These are phyloP conservation scores for Hyperopisus bebe DNA, from an alignment of 2,113 vertebrate species.

Conservation along the genomic window DNA sequence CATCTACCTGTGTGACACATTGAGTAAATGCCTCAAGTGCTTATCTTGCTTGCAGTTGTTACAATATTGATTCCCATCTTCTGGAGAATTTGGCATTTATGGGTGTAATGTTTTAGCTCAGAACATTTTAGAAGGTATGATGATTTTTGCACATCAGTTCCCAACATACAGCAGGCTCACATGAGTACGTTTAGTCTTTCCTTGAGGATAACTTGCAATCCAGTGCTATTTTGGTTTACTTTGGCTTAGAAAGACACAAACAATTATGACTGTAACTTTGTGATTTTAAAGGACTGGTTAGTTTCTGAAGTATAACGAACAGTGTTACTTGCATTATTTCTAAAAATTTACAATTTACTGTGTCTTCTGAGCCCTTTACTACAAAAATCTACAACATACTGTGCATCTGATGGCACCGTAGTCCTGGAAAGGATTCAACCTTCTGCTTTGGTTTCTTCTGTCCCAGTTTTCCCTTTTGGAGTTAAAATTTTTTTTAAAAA, in stretches of 20 bases:
- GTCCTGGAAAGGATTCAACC: not conserved
- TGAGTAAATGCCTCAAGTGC: not conserved
- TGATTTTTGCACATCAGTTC: not conserved
- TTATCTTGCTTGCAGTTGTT: not conserved
- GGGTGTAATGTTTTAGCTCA: not conserved
- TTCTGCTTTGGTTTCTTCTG: not conserved
- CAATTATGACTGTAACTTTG: not conserved
- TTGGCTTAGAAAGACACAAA: not conserved
- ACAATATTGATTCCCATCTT: not conserved
- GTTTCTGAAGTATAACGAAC: not conserved
- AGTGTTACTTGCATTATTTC: not conserved
- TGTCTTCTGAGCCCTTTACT: not conserved
- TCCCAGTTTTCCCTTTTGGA: not conserved
- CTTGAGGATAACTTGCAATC: not conserved
- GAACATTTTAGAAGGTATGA: not conserved
- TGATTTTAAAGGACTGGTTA: not conserved
- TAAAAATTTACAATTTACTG: not conserved
- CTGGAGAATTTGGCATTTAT: not conserved
- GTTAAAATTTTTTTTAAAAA: not conserved
- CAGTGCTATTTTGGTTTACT: not conserved
- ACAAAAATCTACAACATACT: not conserved
- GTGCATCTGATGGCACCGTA: not conserved
- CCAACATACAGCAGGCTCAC: not conserved
- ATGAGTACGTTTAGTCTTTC: not conserved
- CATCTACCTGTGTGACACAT: not conserved